A percentile compares a stretch with the other conserved stretches of the same genome.
These are phyloP conservation scores for Drosophila arawakana DNA, from an alignment of 1,140 invertebrate species.

Conservation along the genomic window DNA sequence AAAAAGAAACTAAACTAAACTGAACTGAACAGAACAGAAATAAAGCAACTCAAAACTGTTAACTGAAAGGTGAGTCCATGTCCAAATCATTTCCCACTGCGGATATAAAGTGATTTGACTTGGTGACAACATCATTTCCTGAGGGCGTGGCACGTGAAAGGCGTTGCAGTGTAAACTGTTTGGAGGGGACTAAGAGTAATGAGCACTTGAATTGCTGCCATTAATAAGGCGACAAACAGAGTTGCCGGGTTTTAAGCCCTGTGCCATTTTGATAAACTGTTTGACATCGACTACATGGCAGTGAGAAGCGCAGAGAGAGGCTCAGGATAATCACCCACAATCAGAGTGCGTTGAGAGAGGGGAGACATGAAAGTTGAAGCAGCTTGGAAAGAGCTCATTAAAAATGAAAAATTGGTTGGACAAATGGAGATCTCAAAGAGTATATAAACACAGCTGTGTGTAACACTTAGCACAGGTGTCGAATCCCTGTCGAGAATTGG, in stretches of 20 bases:
- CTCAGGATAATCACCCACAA: conserved; percentile 16
- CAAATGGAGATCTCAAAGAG: not conserved
- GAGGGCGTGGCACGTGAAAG: conserved; percentile 1
- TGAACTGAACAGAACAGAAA: conserved; percentile 1
- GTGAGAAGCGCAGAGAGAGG: not conserved
- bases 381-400: conserved; percentile 36
- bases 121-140: conserved; percentile 57
- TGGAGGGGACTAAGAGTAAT: conserved; percentile 32
- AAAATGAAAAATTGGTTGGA: conserved; percentile 38
- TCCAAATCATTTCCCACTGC: conserved; percentile 42
- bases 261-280: conserved; percentile 33
- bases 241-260: conserved; percentile 28
- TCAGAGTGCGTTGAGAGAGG: not conserved
- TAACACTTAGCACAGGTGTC: conserved; percentile 18
- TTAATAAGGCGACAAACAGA: conserved; percentile 41
- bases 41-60: conserved; percentile 17
- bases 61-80: conserved; percentile 35
- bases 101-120: conserved; percentile 53
- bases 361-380: not conserved
- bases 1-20: not conserved
- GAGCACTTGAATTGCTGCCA: conserved; percentile 38
- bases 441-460: not conserved
- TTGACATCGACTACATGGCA: conserved; percentile 8
- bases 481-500: not conserved
- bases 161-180: conserved; percentile 8